Conservation (phyloP, 2,888 invertebrate species). For the Protodeltote pygarga region DNA sequence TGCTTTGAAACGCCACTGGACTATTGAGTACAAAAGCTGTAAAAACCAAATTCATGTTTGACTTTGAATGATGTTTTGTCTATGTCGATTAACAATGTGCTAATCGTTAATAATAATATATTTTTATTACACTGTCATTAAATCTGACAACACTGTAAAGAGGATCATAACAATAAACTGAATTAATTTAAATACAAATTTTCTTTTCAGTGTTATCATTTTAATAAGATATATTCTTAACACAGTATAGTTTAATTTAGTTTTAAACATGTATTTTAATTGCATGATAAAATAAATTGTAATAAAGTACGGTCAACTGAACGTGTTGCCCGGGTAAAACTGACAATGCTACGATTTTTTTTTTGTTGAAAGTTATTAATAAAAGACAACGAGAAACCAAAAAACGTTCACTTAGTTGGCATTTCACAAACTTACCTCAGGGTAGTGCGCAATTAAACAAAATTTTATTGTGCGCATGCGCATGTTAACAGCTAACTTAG, state of each 20-base stretch:
- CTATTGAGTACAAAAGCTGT: slow-evolving; percentile 7
- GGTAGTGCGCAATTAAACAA: too few species aligned
- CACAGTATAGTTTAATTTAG: slow-evolving; percentile 4
- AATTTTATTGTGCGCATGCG: too few species aligned
- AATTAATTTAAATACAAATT: neutral
- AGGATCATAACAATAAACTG: neutral
- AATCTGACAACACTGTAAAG: slow-evolving; percentile 11
- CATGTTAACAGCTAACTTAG: neutral
- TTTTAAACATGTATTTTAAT: slow-evolving; percentile 21
- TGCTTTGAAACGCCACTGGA: neutral
- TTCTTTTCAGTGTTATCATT: slow-evolving; percentile 9
- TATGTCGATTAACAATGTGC: slow-evolving; percentile 28
- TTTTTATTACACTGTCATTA: slow-evolving; percentile 12
- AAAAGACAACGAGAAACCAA: neutral
- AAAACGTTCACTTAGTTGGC: too few species aligned
- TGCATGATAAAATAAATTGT: slow-evolving; percentile 40
- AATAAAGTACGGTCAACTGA: slow-evolving; percentile 38
- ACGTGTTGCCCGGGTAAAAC: slow-evolving; percentile 40
- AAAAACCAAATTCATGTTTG: neutral
- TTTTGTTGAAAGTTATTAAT: neutral
- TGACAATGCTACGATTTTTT: slow-evolving; percentile 16
- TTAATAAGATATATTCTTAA: slow-evolving; percentile 1
- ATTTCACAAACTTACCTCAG: too few species aligned
- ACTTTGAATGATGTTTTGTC: slow-evolving; percentile 13
- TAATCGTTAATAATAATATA: slow-evolving; percentile 17